Base-by-base conservation (phyloP, 2,888 invertebrate genomes). In the Elysia crispata region DNA sequence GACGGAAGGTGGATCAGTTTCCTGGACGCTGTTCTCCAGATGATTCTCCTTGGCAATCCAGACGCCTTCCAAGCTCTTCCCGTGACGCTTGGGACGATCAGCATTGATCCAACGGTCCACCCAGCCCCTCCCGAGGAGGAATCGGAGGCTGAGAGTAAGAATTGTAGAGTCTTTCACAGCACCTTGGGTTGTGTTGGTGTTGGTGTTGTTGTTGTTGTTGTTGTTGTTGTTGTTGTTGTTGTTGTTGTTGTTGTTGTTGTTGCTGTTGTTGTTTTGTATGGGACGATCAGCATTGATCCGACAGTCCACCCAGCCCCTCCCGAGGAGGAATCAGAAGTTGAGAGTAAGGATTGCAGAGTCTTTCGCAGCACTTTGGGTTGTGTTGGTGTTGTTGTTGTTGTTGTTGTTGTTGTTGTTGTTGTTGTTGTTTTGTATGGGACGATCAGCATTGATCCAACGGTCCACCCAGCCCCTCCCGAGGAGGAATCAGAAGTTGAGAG, bases 1-100 rank as follows among this genome's bases (percentile, higher is more conserved):
- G 94, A 94, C 78, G 95, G 95, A 85, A 96, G 98, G 93, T 99
- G 98, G 98, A 95, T 98, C 80, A 95, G 97, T 66, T 98, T 95
- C 93, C 95, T 98, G 92, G 99, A 99, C 91, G 97, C 97, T 0
- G 97, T 99, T 96, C 94, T 99, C 69, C 99, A 99, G 93, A 97
- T 97, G 91, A 95, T 95, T 76, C 96, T 98, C 88, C 93, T 98
- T 84, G 95, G 95, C 76, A 94, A 94, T 86, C 94, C 95, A 86
- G 90, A 90, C 13, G 94, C 96, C 70, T 95, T 96, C 90, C 94
- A 98, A n/a, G 96, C 95, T 91, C 92, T 98, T 84, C 98, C 98
- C 0, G 97, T 97, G 49, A 94, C 97, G 81, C 94, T 98, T 81
- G 96, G 25, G 30, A 28, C 25, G 18, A 6, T 66, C 18, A 66